Evolutionary conservation across 2,888 invertebrate species (phyloP), one percentile per base, ranked within the genome.

Genomic region (Lycocerus yunnanus): DNA sequence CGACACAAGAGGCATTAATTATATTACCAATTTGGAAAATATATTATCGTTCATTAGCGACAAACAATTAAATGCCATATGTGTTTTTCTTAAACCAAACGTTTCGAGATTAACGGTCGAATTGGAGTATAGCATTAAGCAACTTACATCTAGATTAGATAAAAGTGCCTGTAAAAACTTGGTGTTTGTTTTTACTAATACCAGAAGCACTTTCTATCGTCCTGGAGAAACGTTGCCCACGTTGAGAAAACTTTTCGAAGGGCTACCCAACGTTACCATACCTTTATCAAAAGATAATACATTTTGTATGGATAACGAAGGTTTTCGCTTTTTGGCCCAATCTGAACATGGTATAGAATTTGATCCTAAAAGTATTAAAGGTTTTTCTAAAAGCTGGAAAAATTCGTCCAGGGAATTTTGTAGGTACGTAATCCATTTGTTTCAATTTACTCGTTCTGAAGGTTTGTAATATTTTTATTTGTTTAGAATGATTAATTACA

Each of bases 181-280:
- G 6, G 77, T 84, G 14, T 84, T 84, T 76, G 71, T 83, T 14
- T 84, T 84, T 68, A 84, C 84, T 0, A 80, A 83, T 71, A 74
- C 82, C 1, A 74, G 77, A 66, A 80, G 78, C 58, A 76, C 77
- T 18, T 74, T 81, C 60, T 82, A 81, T 69, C 72, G 77, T 13
- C 80, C 82, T 1, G 84, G 83, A 3, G 82, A 82, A 11, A 82
- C 83, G 3, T 75, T 80, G 13, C 72, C 77, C 11, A 70, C 76
- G 58, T 73, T 84, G 24, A 76, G 78, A 71, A 76, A 80, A 43
- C 66, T 81, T n/a, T 69, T 82, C 5, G 73, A 81, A 10, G 78
- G 80, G 2, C 79, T 83, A 8, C 20, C 59, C 59, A 59, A 71
- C 58, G 68, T 68, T 13, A n/a, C 77, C 15, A 80, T 83, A 63